phyloP scores from a whole-genome alignment of 2,888 invertebrate genomes.

The Nymphalis c-album region DNA sequence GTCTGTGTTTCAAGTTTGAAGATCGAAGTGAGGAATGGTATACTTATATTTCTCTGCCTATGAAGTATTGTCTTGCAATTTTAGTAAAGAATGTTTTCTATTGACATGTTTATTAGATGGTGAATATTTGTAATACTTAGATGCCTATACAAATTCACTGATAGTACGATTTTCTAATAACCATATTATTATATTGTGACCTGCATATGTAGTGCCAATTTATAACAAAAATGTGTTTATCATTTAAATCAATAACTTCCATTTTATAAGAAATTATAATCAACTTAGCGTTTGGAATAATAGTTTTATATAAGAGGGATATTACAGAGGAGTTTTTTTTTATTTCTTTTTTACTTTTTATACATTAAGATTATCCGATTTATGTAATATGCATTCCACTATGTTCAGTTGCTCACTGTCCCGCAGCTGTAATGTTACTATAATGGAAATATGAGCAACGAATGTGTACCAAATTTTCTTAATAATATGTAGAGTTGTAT shows the following conservation, averaged over 20 bases:
- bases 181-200: slow-evolving; percentile 67
- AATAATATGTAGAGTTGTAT: slow-evolving; percentile 68
- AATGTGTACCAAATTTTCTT: slow-evolving; percentile 79
- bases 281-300: slow-evolving; percentile 43
- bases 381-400: slow-evolving; percentile 66
- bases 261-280: slow-evolving; percentile 54
- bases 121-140: slow-evolving; percentile 46
- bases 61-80: slow-evolving; percentile 37
- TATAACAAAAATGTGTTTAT: slow-evolving; percentile 57
- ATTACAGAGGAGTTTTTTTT: slow-evolving; percentile 54
- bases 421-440: slow-evolving; percentile 44
- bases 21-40: slow-evolving; percentile 24
- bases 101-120: slow-evolving; percentile 41
- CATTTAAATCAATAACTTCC: slow-evolving; percentile 54
- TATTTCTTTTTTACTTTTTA: slow-evolving; percentile 46
- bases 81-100: slow-evolving; percentile 35
- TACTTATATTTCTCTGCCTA: slow-evolving; percentile 32
- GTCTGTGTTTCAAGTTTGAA: slow-evolving; percentile 49
- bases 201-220: slow-evolving; percentile 78
- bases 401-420: slow-evolving; percentile 51
- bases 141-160: slow-evolving; percentile 46
- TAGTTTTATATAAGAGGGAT: slow-evolving; percentile 38
- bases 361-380: slow-evolving; percentile 19
- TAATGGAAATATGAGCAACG: slow-evolving; percentile 68
- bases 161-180: slow-evolving; percentile 60